Evolutionary conservation across 35 echinoderm and acorn worm genomes (phyloP), one percentile per base, ranked within the genome.

Genomic region (Heliocidaris erythrogramma): DNA sequence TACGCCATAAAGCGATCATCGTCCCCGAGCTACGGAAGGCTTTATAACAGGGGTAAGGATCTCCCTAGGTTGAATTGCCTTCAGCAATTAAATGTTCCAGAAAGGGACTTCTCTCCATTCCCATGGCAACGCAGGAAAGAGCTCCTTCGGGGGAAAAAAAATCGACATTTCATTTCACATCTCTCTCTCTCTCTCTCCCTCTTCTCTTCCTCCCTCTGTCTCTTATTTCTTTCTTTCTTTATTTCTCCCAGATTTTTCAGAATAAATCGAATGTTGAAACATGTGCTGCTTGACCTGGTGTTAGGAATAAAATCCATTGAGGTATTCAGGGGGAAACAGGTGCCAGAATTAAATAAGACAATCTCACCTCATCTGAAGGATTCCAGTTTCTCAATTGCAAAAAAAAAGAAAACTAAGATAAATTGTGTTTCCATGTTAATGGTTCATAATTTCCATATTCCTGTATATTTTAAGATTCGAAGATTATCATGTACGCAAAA

Each of bases 71-170:
- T 78, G 18, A 78, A 78, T n/a, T 78, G 65, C 65, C 65, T 78
- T 24, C 14, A 78, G 65, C 65, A 78, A 78, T 78, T 78, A 78
- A 78, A 78, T 78, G 65, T 21, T 78, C 65, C 65, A 78, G 65
- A 78, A 78, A 78, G 65, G 65, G 65, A 78, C 65, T 78, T 78
- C 65, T 78, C 65, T n/a, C 27, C 65, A 7, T 78, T 78, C 27
- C 65, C 65, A 78, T 78, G 65, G 65, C 27, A 78, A 78, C 65
- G 65, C 65, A 78, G 65, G 65, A 78, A 78, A 78, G 65, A 78
- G 65, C 65, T 78, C 65, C 65, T 78, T 78, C 65, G 21, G 3
- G 35, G 3, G 3, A 42, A 42, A 42, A 78, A 78, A 78, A 78
- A 78, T 78, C 65, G 65, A 78, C n/a, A 78, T 78, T 78, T 78